Evolutionary conservation across 2,888 invertebrate species (phyloP), one percentile per base, ranked within the genome.

Genomic region (Tiliacea aurago): DNA sequence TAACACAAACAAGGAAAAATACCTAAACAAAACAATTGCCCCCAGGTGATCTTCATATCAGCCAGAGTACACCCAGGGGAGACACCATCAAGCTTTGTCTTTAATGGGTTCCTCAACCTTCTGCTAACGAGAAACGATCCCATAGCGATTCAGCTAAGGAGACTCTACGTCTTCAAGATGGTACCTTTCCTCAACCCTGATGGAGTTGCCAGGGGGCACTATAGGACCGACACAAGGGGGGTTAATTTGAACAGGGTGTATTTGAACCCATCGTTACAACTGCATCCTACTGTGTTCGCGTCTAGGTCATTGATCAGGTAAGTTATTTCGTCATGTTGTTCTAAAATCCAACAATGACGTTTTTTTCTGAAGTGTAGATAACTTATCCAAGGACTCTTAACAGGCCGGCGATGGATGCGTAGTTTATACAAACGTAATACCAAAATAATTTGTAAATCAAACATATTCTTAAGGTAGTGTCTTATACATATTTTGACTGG

Each of bases 11-110:
- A 47, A 5, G 5, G 3, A 28, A 28, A 59, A 18, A 58, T 64
- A 45, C 51, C 55, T 62, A 41, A 28, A 63, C n/a, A n/a, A 51
- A n/a, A 33, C 4, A 43, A 23, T 77, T 68, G 41, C 70, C 89
- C 89, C 51, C 90, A 98, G 98, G 97, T 99, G 10, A 97, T 98
- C 86, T 98, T 99, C 92, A 95, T 99, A 87, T 98, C 98, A 76
- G 98, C 99, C 7, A 96, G 99, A 77, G 99, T 99, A 67, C 99
- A 99, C 94, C 99, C 99, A 20, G 99, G 99, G 2, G 99, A 99
- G 94, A 99, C 99, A 0, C 99, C 99, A 1, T 98, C 98, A 1
- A 98, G 98, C 93, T 98, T 98, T 94, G 99, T 99, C 20, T 97
- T 99, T 93, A 98, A 99, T 92, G 99, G 99, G 0, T 97, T 99